phyloP scores from a whole-genome alignment of 2,888 invertebrate species.

The Acleris sparsana region DNA sequence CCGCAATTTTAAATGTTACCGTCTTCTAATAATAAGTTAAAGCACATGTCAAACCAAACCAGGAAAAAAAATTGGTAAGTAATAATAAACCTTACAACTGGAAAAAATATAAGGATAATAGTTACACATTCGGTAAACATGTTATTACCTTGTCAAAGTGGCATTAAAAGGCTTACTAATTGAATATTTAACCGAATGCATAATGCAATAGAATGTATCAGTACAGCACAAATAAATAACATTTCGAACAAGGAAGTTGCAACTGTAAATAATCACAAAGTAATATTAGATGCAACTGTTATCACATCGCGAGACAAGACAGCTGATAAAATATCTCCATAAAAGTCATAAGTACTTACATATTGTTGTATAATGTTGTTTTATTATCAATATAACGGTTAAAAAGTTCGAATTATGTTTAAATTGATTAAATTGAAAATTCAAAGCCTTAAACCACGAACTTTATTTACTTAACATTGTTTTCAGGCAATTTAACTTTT shows the following conservation, averaged over 20 bases:
- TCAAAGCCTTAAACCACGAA: constrained; percentile 3
- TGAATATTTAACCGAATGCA: constrained; percentile 4
- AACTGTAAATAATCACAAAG: constrained; percentile 1
- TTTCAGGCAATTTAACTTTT: constrained; percentile 30
- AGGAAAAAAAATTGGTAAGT: background rate
- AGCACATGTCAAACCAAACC: background rate
- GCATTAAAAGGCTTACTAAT: background rate
- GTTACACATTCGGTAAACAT: background rate
- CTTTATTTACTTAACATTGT: constrained; percentile 16
- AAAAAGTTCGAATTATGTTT: constrained; percentile 8
- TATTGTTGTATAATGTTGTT: background rate
- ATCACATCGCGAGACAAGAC: constrained; percentile 14
- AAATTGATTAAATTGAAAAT: constrained; percentile 5
- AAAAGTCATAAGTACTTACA: constrained; percentile 26
- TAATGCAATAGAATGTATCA: background rate
- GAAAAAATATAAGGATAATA: background rate
- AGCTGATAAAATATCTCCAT: constrained; percentile 23
- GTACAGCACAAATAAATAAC: background rate
- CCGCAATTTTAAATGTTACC: background rate
- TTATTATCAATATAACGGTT: background rate
- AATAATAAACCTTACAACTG: background rate
- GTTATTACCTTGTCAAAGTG: background rate
- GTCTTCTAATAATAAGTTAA: no score
- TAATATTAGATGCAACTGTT: constrained; percentile 15
- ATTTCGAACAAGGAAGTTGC: constrained; percentile 11